Evolutionary conservation across 2,888 invertebrate genomes (phyloP).

Genomic region (Meghimatium bilineatum): DNA sequence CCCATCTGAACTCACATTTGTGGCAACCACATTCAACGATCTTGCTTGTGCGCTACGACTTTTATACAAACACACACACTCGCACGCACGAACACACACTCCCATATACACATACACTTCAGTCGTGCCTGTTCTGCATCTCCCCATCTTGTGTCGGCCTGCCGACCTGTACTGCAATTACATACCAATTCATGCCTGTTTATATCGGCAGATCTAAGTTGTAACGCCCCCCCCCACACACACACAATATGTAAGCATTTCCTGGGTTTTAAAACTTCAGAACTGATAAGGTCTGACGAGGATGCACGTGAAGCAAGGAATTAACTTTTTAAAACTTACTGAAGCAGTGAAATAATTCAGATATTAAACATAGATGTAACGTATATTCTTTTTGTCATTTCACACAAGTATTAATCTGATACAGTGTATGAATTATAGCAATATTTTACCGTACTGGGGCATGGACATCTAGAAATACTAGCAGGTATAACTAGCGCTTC

Average conservation of each 20-base stretch:
- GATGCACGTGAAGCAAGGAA: not conserved
- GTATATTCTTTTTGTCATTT: too few relatives aligned
- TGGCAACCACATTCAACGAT: not conserved
- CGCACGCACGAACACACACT: not conserved
- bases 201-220: not conserved
- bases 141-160: not conserved
- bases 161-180: constrained; percentile 2
- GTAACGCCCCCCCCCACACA: too few relatives aligned
- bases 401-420: too few relatives aligned
- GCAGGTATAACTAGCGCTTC: too few relatives aligned
- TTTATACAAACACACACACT: too few relatives aligned
- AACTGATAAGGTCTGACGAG: not conserved
- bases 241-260: not conserved
- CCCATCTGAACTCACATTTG: not conserved
- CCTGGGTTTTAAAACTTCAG: not conserved
- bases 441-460: too few relatives aligned
- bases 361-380: too few relatives aligned
- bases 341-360: too few relatives aligned
- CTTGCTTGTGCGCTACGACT: not conserved
- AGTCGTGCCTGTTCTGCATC: not conserved
- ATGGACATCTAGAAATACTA: too few relatives aligned
- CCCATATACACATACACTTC: too few relatives aligned
- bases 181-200: not conserved
- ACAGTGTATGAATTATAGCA: too few relatives aligned
- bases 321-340: not conserved